phyloP scores from a whole-genome alignment of 2,113 vertebrate genomes.

The Myanophis thanlyinensis region DNA sequence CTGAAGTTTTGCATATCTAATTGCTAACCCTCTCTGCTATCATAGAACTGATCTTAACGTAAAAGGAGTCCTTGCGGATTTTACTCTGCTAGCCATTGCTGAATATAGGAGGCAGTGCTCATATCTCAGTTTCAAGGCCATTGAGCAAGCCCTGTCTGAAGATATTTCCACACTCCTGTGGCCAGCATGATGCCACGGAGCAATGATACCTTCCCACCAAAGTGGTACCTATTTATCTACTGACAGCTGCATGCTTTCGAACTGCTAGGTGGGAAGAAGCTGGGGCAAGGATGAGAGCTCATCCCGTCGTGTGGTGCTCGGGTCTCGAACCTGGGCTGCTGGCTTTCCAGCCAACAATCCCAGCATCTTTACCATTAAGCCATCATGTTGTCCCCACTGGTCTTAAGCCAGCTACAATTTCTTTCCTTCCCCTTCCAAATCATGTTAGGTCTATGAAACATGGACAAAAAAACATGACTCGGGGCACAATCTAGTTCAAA shows the following conservation, averaged over 20 bases:
- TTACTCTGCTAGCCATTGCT: neutral
- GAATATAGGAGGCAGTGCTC: neutral
- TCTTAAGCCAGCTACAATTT: neutral
- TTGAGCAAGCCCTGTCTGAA: neutral
- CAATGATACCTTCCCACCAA: neutral
- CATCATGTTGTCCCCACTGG: neutral
- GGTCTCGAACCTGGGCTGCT: neutral
- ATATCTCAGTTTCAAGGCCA: neutral
- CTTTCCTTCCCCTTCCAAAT: neutral
- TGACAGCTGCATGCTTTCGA: neutral
- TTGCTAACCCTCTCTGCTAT: neutral
- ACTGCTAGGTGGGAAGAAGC: neutral
- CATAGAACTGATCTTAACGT: neutral
- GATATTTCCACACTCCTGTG: neutral
- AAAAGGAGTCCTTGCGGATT: neutral
- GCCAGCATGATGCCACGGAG: neutral
- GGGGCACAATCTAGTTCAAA: neutral
- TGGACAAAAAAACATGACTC: neutral
- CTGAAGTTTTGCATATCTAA: neutral
- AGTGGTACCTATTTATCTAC: neutral
- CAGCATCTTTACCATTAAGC: too few species aligned
- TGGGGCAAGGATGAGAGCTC: neutral
- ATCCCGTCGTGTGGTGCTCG: neutral
- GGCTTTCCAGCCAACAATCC: neutral
- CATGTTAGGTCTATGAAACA: neutral